phyloP scores from a whole-genome alignment of 2,113 vertebrate genomes.

The Cathartes aura region DNA sequence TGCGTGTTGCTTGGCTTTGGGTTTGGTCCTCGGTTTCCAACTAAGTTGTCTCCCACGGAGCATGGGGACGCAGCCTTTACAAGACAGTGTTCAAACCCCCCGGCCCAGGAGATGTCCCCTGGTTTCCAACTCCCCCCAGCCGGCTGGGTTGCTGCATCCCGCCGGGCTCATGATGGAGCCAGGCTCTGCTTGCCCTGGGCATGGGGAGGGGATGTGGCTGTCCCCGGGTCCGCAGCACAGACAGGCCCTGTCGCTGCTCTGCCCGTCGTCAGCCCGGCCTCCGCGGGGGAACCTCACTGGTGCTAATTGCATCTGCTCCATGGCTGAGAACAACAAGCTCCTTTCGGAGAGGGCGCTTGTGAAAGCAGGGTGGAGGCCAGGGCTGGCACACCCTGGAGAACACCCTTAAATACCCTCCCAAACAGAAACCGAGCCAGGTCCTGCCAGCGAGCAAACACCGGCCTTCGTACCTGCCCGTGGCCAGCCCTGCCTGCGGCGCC shows the following conservation, averaged over 20 bases:
- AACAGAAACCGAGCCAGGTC: conserved; percentile 59
- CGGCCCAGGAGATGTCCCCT: neutral
- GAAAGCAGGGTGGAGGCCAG: conserved; percentile 60
- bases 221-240: neutral
- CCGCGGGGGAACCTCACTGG: neutral
- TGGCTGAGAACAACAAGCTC: neutral
- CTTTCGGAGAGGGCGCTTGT: neutral
- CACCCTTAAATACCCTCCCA: conserved; percentile 50
- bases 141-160: neutral
- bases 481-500: neutral
- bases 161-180: rapidly evolving
- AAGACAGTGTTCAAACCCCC: neutral
- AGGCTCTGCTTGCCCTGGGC: neutral
- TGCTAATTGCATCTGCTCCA: conserved; percentile 21
- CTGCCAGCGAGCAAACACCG: neutral
- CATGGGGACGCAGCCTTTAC: rapidly evolving
- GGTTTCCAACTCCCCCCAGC: rapidly evolving
- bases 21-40: neutral
- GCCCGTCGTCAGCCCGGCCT: rapidly evolving
- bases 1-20: rapidly evolving
- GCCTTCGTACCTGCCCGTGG: rapidly evolving
- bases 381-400: conserved; percentile 56
- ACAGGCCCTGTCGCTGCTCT: neutral
- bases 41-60: neutral
- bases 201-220: rapidly evolving